Base-by-base conservation (phyloP, 2,113 vertebrate species). In the Saguinus midas region DNA sequence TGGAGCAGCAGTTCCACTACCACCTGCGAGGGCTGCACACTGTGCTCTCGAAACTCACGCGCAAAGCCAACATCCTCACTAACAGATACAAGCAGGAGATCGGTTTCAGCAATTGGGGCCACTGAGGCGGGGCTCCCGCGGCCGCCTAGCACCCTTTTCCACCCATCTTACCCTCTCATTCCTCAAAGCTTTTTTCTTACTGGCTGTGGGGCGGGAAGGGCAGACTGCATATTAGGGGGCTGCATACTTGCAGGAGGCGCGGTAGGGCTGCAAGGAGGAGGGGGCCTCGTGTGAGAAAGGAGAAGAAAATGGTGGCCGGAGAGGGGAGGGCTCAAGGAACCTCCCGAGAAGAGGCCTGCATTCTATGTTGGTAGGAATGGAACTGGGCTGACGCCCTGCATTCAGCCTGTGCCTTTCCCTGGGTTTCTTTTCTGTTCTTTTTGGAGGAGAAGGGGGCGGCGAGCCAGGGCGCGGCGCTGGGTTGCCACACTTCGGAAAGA, bases 41-140 rank as follows among this genome's bases (percentile, higher is more conserved):
- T 0, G 99, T 99, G 23, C 99, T 99, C 84, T 99, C 99, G 98
- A 99, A 99, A 97, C 99, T 99, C 61, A 99, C 99, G 4, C 98
- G 98, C 94, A 99, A 99, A 98, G 99, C 99, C 97, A 99, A 99
- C 98, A 98, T 98, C 37, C 99, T 99, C 91, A 99, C 99, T 96
- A 99, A 99, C 98, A 99, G 99, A 98, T 99, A 99, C 98, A 99
- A 99, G 96, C 98, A 99, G 98, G 99, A 99, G 98, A 99, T 99
- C 35, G 99, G 99, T 81, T 99, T 99, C 95, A 98, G 99, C 96
- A 99, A 98, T 87, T 99, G 99, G 98, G 98, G 99, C 81, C 99
- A 99, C 94, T 99, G 99, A 99, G 96, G 90, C 80, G 70, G 76
- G 93, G 55, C 48, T 25, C 85, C 79, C 23, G 9, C 66, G 37